These are phyloP conservation scores for Ricordea florida DNA, from an alignment of 92 coral and sea anemone genomes.

Conservation along the genomic window DNA sequence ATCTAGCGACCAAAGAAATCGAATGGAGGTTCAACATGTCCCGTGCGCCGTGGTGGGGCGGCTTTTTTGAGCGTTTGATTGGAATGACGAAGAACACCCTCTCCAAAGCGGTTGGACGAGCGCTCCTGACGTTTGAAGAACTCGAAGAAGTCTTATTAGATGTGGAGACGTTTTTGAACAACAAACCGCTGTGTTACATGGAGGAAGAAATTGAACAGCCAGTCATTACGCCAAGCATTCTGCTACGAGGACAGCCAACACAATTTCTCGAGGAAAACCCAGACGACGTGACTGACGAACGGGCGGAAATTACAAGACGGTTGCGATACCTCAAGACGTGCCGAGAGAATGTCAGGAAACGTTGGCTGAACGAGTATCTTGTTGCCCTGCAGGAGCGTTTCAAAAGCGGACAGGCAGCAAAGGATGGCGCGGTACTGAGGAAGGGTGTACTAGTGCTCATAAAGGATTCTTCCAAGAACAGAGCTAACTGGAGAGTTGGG, in stretches of 20 bases:
- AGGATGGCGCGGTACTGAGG: background rate
- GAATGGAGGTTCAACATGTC: slow-evolving; percentile 61
- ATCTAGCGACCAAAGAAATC: slow-evolving; percentile 35
- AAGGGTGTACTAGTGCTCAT: slow-evolving; percentile 48
- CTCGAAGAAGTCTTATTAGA: slow-evolving; percentile 56
- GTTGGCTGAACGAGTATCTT: slow-evolving; percentile 64
- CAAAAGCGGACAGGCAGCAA: slow-evolving; percentile 10
- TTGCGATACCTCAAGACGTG: slow-evolving; percentile 12
- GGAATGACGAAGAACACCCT: slow-evolving; percentile 62
- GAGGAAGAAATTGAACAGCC: slow-evolving; percentile 48
- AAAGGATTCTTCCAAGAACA: slow-evolving; percentile 25
- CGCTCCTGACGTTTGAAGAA: slow-evolving; percentile 37
- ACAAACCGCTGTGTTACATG: slow-evolving; percentile 65
- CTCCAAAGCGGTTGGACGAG: slow-evolving; percentile 61
- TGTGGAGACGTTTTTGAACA: slow-evolving; percentile 62
- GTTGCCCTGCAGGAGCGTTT: slow-evolving; percentile 58
- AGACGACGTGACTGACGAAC: slow-evolving; percentile 14
- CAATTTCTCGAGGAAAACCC: slow-evolving; percentile 31
- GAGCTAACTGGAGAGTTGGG: slow-evolving; percentile 42
- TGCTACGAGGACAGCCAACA: slow-evolving; percentile 67
- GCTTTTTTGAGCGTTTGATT: slow-evolving; percentile 62
- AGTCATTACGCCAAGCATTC: slow-evolving; percentile 62
- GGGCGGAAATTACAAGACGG: slow-evolving; percentile 29
- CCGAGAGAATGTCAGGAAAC: slow-evolving; percentile 44
- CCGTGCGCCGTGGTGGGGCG: slow-evolving; percentile 80